phyloP scores from a whole-genome alignment of 2,797 vertebrate species.

The Glyptemys insculpta region DNA sequence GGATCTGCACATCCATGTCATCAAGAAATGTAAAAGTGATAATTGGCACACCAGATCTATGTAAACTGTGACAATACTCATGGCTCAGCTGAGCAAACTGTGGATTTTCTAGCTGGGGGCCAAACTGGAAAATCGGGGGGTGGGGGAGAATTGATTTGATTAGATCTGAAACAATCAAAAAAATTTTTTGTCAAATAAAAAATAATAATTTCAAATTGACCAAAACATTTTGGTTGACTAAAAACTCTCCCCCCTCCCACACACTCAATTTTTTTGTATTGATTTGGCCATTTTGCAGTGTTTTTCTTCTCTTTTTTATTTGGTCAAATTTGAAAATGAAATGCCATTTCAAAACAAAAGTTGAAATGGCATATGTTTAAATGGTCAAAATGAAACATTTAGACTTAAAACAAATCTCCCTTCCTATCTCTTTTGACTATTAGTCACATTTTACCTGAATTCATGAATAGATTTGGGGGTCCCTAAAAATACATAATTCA shows the following conservation, averaged over 20 bases:
- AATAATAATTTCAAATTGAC: too few relatives aligned
- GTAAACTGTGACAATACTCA: background rate
- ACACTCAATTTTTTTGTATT: background rate
- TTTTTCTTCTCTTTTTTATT: background rate
- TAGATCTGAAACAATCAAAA: background rate
- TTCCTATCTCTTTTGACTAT: too few relatives aligned
- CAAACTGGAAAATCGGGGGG: background rate
- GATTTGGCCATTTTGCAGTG: background rate
- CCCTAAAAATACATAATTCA: background rate
- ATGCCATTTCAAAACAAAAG: background rate
- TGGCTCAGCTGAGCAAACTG: background rate
- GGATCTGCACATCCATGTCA: background rate
- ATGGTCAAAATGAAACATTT: background rate
- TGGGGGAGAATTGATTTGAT: fast-evolving
- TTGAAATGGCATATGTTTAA: background rate
- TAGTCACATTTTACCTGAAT: too few relatives aligned
- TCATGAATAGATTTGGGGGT: background rate
- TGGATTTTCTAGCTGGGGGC: background rate
- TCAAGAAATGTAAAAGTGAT: background rate
- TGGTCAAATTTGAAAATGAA: background rate
- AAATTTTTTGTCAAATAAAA: fast-evolving
- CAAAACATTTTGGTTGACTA: background rate
- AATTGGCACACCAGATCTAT: background rate
- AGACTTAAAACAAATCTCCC: background rate
- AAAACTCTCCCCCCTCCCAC: fast-evolving